A percentile compares a stretch with the other conserved stretches of the same genome.
Conservation (phyloP, 1,140 invertebrate species). For the Meteorus sp. region DNA sequence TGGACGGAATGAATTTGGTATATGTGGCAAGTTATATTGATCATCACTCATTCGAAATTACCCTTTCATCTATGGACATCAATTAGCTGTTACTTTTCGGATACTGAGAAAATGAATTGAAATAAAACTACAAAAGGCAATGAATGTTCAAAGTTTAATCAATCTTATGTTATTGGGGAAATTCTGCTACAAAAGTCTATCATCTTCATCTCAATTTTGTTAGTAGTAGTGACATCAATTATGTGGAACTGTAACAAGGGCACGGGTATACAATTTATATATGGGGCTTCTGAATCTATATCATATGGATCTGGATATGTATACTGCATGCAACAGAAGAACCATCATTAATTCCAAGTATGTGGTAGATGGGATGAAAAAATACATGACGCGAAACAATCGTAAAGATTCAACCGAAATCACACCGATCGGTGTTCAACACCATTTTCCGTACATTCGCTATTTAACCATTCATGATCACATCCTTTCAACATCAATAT, state of each 20-base stretch:
- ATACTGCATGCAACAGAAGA: constrained; percentile 22
- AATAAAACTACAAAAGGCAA: too few species aligned
- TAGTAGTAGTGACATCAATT: too few species aligned
- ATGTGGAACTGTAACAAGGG: too few species aligned
- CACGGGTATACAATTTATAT: constrained; percentile 27
- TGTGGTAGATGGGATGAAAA: constrained; percentile 4
- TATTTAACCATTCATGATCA: constrained; percentile 29
- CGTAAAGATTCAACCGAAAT: constrained; percentile 33
- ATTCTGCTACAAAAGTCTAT: constrained; percentile 42
- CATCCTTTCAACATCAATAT: constrained; percentile 28
- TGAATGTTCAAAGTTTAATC: constrained; percentile 19
- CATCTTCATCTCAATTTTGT: constrained; percentile 9
- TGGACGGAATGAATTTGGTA: constrained; percentile 87
- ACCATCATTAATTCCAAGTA: neutral
- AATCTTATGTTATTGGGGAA: constrained; percentile 41
- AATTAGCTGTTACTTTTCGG: too few species aligned
- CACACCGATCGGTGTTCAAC: too few species aligned
- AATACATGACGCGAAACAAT: constrained; percentile 29
- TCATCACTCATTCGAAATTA: too few species aligned
- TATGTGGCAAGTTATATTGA: constrained; percentile 3
- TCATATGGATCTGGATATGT: too few species aligned
- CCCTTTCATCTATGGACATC: too few species aligned
- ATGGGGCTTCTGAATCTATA: too few species aligned
- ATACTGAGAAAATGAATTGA: too few species aligned
- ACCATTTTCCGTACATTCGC: constrained; percentile 35